Base-by-base conservation (phyloP, 2,888 invertebrate genomes). In the Ichneumoninae sp. region DNA sequence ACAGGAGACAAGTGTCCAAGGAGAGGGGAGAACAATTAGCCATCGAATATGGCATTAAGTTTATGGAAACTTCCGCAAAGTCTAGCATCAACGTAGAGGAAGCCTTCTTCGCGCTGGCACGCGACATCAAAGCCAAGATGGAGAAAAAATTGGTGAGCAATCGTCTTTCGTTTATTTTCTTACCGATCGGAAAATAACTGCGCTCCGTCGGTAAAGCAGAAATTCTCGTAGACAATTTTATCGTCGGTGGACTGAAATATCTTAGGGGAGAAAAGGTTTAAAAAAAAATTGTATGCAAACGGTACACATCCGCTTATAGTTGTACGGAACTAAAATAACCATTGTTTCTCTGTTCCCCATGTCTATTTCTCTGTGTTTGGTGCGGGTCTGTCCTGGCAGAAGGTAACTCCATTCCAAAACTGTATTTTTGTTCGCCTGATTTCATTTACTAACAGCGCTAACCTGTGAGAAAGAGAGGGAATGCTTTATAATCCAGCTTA, bases 11-110 rank as follows among this genome's bases (percentile, higher is more conserved):
- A 95, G 97, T 97, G 90, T 98, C 98, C 85, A 98, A 97, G 94
- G 99, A 99, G 94, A 95, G 98, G 91, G 99, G 99, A 74, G 99
- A 99, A 95, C 97, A 98, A 95, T 95, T 99, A 94, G 99, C 99
- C 85, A 96, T 98, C 92, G 99, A 99, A 95, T 99, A 99, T 95
- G 98, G 98, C 92, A 99, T 99, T 91, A 98, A 98, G 95, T 99
- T 99, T 95, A 97, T 99, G 96, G 99, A 99, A 95, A 99, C 99
- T 75, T 99, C 99, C 89, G 99, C 99, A 78, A 99, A 99, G 95
- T 97, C 98, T 88, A 98, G 98, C 94, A 97, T 98, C 94, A 98
- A 99, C 94, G 99, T 99, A 69, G 99, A 99, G 94, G 98, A 98
- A 91, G 99, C 99, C 81, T 99, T 99, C 95, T 98, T 98, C 94